Evolutionary conservation across 2,797 vertebrate genomes (phyloP), one percentile per base, ranked within the genome.

Genomic region (Pristis pectinata): DNA sequence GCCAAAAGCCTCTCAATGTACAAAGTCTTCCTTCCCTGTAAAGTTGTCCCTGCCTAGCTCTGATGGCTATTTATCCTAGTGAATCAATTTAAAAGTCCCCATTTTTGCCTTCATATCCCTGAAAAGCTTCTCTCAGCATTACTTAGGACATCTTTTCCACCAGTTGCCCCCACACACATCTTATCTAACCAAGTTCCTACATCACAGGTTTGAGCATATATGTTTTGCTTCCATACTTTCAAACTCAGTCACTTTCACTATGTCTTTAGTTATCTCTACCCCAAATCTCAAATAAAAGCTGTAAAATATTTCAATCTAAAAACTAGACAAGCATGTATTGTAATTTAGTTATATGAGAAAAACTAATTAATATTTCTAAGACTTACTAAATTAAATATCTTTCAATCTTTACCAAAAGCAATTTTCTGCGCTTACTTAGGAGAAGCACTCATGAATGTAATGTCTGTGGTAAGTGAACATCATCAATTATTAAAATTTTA

Each of bases 341-440:
- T 67, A 67, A 87, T n/a, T 59, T 7, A 87, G 11, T 91, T 67
- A 24, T 22, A 24, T 64, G 37, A 41, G 91, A 22, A 17, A 22
- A 67, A 41, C 19, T 17, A 34, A n/a, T 24, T 37, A 27, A 41
- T 94, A 10, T 76, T 94, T 94, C 61, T 24, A 70, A 94, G 0
- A 13, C 53, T 56, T 94, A 19, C 11, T 94, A 76, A 94, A n/a
- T 24, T 37, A 61, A 56, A n/a, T 95, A 61, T 13, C 56, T 94
- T 93, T 89, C 13, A 72, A 96, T 96, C 37, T 95, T 95, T 95
- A 82, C 94, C 95, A n/a, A 94, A 19, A 99, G 99, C 98, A 0
- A 97, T 99, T 95, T 99, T 99, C 97, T 99, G 97, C 93, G 98
- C 98, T 2, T 99, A 99, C 95, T 96, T 98, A 53, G 97, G 98